Evolutionary conservation across 2,113 vertebrate species (phyloP).

Genomic region (Leptobrachium leishanense): DNA sequence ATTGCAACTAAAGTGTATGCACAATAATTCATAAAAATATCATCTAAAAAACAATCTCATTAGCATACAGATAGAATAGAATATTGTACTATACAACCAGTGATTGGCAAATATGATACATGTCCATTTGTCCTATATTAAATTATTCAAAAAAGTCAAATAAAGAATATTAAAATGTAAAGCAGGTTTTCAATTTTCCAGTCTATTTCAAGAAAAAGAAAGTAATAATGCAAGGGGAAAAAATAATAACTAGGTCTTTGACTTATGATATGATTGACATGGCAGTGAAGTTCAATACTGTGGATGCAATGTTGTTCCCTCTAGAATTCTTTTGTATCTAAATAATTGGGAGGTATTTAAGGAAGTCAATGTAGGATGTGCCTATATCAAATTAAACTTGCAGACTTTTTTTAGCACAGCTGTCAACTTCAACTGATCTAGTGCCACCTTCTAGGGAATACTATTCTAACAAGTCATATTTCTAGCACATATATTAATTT

Average conservation of each 20-base stretch:
- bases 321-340: no score
- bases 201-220: slow-evolving; percentile 65
- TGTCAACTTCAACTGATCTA: no score
- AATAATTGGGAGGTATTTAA: no score
- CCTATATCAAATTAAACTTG: no score
- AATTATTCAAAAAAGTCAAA: slow-evolving; percentile 61
- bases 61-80: slow-evolving; percentile 69
- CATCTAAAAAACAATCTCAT: slow-evolving; percentile 62
- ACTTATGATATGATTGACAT: slow-evolving; percentile 59
- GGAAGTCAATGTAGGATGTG: no score
- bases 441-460: no score
- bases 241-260: slow-evolving; percentile 57
- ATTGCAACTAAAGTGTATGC: no score
- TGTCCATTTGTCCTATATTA: slow-evolving; percentile 59
- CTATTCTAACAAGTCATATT: no score
- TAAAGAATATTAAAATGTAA: slow-evolving; percentile 61
- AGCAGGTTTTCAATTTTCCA: slow-evolving; percentile 65
- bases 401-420: no score
- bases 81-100: slow-evolving; percentile 60
- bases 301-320: slow-evolving; percentile 45
- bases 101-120: slow-evolving; percentile 65
- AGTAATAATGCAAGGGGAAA: slow-evolving; percentile 60
- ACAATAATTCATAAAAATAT: slow-evolving; percentile 55
- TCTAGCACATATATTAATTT: no score
- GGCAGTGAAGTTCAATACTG: slow-evolving; percentile 53